Conservation (phyloP, 2,797 vertebrate genomes). For the Lindbergichthys nudifrons region DNA sequence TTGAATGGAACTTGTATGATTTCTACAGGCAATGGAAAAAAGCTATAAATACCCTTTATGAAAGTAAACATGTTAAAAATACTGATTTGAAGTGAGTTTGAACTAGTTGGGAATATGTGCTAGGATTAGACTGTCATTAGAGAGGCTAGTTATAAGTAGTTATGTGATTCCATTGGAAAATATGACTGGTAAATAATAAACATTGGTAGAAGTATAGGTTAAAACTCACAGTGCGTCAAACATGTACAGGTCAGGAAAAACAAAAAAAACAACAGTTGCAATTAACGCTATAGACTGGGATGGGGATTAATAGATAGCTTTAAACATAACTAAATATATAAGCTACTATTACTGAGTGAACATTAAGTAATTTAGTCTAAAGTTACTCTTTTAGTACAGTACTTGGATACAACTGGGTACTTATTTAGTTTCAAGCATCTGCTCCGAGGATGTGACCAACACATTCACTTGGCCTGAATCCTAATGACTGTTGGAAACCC, state of each 20-base stretch:
- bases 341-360: neutral
- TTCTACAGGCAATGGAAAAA: neutral
- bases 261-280: neutral
- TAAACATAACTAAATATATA: neutral
- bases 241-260: neutral
- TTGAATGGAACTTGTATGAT: neutral
- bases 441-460: slow-evolving; percentile 11
- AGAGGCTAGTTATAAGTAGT: neutral
- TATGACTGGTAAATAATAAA: neutral
- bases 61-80: neutral
- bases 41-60: slow-evolving; percentile 15
- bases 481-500: slow-evolving; percentile 46
- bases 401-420: neutral
- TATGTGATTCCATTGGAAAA: neutral
- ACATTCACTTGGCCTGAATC: slow-evolving; percentile 28
- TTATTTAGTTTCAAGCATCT: neutral
- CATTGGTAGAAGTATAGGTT: neutral
- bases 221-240: neutral
- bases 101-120: neutral
- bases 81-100: neutral
- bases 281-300: neutral
- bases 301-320: neutral
- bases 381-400: neutral
- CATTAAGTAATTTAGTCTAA: neutral
- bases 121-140: neutral